Conservation (phyloP, 1,140 invertebrate species). For the Drosophila obscura region DNA sequence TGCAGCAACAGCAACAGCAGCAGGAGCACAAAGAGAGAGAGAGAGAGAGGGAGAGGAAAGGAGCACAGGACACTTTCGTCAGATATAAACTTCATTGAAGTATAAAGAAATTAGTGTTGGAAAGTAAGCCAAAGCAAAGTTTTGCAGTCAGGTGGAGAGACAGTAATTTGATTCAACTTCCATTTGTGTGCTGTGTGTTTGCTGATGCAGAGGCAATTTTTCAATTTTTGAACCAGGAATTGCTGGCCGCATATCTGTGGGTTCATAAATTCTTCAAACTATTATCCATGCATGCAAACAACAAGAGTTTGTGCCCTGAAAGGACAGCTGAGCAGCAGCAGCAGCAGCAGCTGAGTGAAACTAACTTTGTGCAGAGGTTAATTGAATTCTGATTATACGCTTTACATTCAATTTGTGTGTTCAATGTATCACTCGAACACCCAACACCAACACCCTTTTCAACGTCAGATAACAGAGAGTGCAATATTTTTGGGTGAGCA, state of each 20-base stretch:
- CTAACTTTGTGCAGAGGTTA: too few relatives aligned
- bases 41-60: not conserved
- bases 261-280: too few relatives aligned
- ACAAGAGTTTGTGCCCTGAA: too few relatives aligned
- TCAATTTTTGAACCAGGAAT: conserved; percentile 16
- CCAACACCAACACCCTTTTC: too few relatives aligned
- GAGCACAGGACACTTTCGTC: conserved; percentile 32
- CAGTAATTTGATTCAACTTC: conserved; percentile 54
- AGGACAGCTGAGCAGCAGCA: too few relatives aligned
- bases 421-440: too few relatives aligned
- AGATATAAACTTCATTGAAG: conserved; percentile 60
- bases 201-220: conserved; percentile 9
- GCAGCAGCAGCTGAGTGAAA: too few relatives aligned
- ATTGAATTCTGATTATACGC: too few relatives aligned
- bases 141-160: conserved; percentile 24
- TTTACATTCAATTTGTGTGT: too few relatives aligned
- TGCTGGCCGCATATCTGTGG: conserved; percentile 1
- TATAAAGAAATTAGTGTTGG: conserved; percentile 58
- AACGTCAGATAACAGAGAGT: too few relatives aligned
- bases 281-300: too few relatives aligned
- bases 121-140: conserved; percentile 47
- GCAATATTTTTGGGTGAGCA: too few relatives aligned
- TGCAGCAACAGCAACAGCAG: conserved; percentile 11
- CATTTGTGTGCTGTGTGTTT: conserved; percentile 38
- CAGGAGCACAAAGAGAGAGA: not conserved